These are phyloP conservation scores for Archocentrus centrarchus DNA, from an alignment of 2,113 vertebrate species.

Conservation along the genomic window DNA sequence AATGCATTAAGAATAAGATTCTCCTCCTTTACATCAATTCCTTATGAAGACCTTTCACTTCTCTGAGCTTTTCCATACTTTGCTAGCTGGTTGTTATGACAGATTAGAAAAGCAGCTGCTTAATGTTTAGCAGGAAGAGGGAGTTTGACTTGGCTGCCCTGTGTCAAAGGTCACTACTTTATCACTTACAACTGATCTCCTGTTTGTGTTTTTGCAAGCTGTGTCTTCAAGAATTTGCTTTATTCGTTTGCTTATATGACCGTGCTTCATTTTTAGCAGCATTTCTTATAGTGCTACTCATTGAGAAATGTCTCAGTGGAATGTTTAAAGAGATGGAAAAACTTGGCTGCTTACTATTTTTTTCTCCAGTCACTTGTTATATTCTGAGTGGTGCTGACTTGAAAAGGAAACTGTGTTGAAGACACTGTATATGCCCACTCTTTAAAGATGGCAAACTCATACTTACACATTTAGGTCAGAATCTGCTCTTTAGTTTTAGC, in stretches of 20 bases:
- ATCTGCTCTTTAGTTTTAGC: slow-evolving; percentile 26
- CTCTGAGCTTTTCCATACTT: slow-evolving; percentile 31
- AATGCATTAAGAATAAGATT: slow-evolving; percentile 3
- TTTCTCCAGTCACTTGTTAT: slow-evolving; percentile 36
- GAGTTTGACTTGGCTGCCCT: slow-evolving; percentile 36
- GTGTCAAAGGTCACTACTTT: slow-evolving; percentile 55
- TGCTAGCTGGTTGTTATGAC: slow-evolving; percentile 32
- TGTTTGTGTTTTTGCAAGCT: slow-evolving; percentile 41
- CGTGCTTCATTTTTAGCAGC: neutral
- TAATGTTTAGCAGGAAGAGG: slow-evolving; percentile 58
- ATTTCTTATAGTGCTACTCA: neutral
- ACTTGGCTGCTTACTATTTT: neutral
- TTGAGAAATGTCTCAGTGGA: slow-evolving; percentile 36
- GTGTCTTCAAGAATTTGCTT: slow-evolving; percentile 13
- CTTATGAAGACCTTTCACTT: slow-evolving; percentile 19
- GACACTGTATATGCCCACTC: slow-evolving; percentile 43
- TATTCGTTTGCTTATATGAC: neutral
- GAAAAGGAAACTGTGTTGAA: slow-evolving; percentile 59
- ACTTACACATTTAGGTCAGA: slow-evolving; percentile 29
- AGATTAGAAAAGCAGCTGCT: slow-evolving; percentile 65
- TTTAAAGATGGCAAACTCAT: slow-evolving; percentile 37
- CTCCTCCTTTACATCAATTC: neutral
- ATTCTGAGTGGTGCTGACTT: slow-evolving; percentile 68
- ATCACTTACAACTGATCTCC: slow-evolving; percentile 25
- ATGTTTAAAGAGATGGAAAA: slow-evolving; percentile 44